phyloP scores from a whole-genome alignment of 1,140 invertebrate genomes.

The Pectinophora gossypiella region DNA sequence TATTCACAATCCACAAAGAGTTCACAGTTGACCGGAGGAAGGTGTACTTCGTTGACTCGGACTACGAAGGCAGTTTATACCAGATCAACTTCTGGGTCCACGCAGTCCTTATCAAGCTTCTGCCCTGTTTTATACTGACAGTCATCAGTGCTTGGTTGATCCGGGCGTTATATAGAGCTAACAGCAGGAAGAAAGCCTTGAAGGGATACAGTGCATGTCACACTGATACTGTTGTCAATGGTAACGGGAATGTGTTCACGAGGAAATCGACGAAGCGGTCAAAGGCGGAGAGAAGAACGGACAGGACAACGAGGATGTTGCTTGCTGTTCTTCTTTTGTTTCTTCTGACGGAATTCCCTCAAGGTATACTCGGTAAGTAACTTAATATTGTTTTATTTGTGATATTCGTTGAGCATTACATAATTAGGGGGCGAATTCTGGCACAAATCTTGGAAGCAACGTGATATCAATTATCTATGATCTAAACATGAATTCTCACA shows the following conservation, averaged over 20 bases:
- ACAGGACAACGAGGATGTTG: constrained; percentile 93
- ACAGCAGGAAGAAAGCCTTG: constrained; percentile 80
- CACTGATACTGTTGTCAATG: constrained; percentile 43
- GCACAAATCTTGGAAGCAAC: no score
- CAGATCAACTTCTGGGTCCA: constrained; percentile 90
- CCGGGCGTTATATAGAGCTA: constrained; percentile 82
- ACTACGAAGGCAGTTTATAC: constrained; percentile 77
- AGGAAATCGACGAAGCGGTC: constrained; percentile 67
- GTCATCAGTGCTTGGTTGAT: constrained; percentile 90
- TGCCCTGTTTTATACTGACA: constrained; percentile 89
- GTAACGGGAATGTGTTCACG: constrained; percentile 57
- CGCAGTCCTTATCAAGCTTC: constrained; percentile 89
- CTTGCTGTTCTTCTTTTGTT: constrained; percentile 92
- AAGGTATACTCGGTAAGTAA: constrained; percentile 58
- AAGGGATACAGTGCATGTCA: constrained; percentile 78
- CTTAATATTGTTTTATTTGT: not conserved
- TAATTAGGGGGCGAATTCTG: no score
- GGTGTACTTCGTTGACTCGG: constrained; percentile 82
- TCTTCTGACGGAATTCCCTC: constrained; percentile 61
- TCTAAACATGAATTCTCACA: no score
- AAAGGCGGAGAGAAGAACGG: constrained; percentile 82
- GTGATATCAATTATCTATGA: no score
- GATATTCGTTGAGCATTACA: no score
- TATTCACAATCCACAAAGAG: constrained; percentile 67
- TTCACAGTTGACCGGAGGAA: constrained; percentile 62